Base-by-base conservation (phyloP, 1,140 invertebrate species). In the Papilio dardanus region DNA sequence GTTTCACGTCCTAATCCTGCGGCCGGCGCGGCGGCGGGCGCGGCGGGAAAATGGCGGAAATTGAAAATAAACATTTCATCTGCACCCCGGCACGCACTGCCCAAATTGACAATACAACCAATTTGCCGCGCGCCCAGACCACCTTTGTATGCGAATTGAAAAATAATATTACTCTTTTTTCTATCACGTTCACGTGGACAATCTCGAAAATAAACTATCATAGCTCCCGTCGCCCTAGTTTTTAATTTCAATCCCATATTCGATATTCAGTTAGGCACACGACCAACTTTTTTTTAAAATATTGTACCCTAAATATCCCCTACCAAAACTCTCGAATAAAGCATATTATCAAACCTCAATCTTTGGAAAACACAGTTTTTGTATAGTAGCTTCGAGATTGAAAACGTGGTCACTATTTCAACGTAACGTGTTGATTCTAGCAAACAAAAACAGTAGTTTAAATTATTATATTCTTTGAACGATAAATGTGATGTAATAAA, bases 21-120 rank as follows among this genome's bases (percentile, higher is more conserved):
- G 87, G 85, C 87, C 82, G 86, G 79, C 86, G 86, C 84, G 84
- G 83, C 84, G 84, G 88, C 87, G 81, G 86, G 79, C 86, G 86
- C 84, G 83, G 83, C 84, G 85, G 88, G 88, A 87, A 90, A 93
- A 90, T 91, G 89, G 81, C 88, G 87, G 90, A 92, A 93, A 93
- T 93, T 92, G 92, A 93, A 93, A 92, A 93, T 92, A 93, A 93
- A 93, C 92, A 93, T 93, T 93, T 89, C 89, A 91, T 91, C 90
- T 91, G 87, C 88, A 87, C 90, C 82, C 85, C 87, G 89, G 88
- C 90, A 92, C 90, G 90, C 90, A 93, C 91, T 93, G 91, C 89
- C 91, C 91, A 92, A 93, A 93, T 92, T 93, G 90, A 92, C 90
- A 91, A 93, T 93, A 93, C 91, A 91, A 93, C 90, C 91, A 93